Evolutionary conservation across 1,140 invertebrate genomes (phyloP), one percentile per base, ranked within the genome.

Genomic region (Drosophila insularis): DNA sequence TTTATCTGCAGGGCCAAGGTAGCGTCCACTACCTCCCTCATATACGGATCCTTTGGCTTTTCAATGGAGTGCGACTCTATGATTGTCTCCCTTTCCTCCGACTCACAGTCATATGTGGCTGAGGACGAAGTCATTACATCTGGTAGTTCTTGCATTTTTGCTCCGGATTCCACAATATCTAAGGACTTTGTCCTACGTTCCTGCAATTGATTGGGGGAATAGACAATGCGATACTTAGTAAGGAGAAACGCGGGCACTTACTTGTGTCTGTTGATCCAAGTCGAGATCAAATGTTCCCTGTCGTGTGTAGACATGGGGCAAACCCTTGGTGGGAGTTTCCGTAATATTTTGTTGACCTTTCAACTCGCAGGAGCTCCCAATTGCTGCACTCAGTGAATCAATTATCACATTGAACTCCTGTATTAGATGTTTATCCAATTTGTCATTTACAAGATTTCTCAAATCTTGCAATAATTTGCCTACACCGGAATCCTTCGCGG

Each of bases 101-200:
- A 13, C 39, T 91, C 89, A 4, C 80, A 80, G 60, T 91, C 86
- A 55, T 72, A 91, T 0, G 89, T 91, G 6, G 81, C 86, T 14
- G 89, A 80, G 0, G 89, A 91, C 13, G 74, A 87, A 13, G 81
- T 69, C 90, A 91, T 91, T 7, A 67, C 71, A 59, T 91, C 90
- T 8, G 90, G 86, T 21, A 90, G 72, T 11, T 75, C 69, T 11
- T 78, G 61, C 1, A 76, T 27, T 13, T 27, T 70, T 4, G 13
- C 39, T n/a, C 61, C 65, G 2, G 46, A 50, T 7, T 10, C 27
- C 1, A 35, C 50, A 5, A n/a, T 31, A 43, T 54, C 39, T 31
- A 50, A 7, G 4, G 23, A 23, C 17, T 60, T 61, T 10, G 17
- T 32, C 10, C 40, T 71, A 6, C 61, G 40, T 23, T 69, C 32